Base-by-base conservation (phyloP, 2,888 invertebrate genomes). In the Entomobrya multifasciata region DNA sequence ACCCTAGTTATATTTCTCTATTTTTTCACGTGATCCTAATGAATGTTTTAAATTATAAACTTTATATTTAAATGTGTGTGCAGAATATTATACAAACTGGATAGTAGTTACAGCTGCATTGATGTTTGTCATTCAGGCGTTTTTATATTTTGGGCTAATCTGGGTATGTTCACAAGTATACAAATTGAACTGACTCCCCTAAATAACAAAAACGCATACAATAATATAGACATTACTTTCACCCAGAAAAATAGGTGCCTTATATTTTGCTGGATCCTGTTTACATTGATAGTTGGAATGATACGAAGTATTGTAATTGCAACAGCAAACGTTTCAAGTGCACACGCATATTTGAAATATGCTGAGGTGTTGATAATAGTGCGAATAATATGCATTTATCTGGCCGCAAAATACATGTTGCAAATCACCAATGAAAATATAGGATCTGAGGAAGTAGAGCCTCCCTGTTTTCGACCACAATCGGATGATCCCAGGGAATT, bases 241-340 rank as follows among this genome's bases (percentile, higher is more conserved):
- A 17, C 47, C 22, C 25, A 81, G 67, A 84, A 78, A 70, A 77
- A 84, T 20, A 52, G 84, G 55, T 84, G 84, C 36, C 84, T 84
- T 3, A 65, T 84, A 27, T 17, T 67, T 20, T 30, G 25, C 57
- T 84, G 78, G 77, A 84, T 84, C 6, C 10, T 77, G n/a, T 49
- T 67, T 41, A 36, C 20, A 5, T 6, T 52, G 3, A 15, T 55
- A 3, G 4, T 84, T 55, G 76, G 20, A 15, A 49, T 76, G 4
- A 17, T 25, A 10, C 41, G 57, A 10, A 36, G 76, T 22, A 15
- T 41, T 0, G 22, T 65, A 22, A 52, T 65, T 22, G 20, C 82
- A 15, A 57, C 44, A 6, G 0, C 13, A 5, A 1, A 0, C 0
- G 15, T 77, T 27, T 57, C 49, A 8, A 3, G 25, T 65, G 3